phyloP scores from a whole-genome alignment of 2,888 invertebrate genomes.

The Euzetes globulus region DNA sequence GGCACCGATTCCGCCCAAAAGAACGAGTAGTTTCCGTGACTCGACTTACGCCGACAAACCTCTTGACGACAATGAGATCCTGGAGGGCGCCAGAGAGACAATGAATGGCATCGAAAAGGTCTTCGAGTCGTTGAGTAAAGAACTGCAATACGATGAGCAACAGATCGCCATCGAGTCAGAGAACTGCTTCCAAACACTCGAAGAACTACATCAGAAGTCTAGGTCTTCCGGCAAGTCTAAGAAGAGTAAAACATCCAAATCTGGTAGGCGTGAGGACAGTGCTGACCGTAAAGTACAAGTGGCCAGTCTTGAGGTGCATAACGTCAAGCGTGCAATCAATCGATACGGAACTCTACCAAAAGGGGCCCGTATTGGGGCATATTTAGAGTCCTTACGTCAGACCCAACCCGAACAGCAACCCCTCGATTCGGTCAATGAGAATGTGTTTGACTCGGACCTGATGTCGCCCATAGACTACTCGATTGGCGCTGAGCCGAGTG shows the following conservation, averaged over 20 bases:
- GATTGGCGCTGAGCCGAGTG: slow-evolving; percentile 2
- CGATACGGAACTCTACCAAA: slow-evolving; percentile 95
- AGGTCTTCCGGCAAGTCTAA: not conserved
- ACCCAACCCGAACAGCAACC: slow-evolving; percentile 49
- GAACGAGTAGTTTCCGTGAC: slow-evolving; percentile 81
- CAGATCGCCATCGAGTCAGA: slow-evolving; percentile 1
- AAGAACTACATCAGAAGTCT: slow-evolving; percentile 23
- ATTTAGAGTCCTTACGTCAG: slow-evolving; percentile 74
- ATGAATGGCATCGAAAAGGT: slow-evolving; percentile 55
- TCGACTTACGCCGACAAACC: slow-evolving; percentile 56
- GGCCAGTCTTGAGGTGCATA: slow-evolving; percentile 88
- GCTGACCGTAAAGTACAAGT: slow-evolving; percentile 58
- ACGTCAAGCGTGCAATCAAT: slow-evolving; percentile 80
- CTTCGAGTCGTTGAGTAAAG: slow-evolving; percentile 50
- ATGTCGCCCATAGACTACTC: slow-evolving; percentile 20
- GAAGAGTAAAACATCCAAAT: not conserved
- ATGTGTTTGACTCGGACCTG: slow-evolving; percentile 34
- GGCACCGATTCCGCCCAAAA: slow-evolving; percentile 89
- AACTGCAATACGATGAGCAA: slow-evolving; percentile 5
- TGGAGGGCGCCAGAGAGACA: slow-evolving; percentile 45
- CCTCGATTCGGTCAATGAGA: slow-evolving; percentile 37
- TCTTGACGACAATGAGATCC: slow-evolving; percentile 43
- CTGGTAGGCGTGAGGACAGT: not conserved
- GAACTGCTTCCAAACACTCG: slow-evolving; percentile 12
- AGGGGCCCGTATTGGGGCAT: slow-evolving; percentile 91